Percentiles rank a stretch among this genome's conserved stretches.
These are phyloP conservation scores for Microcebus tavaratra DNA, from an alignment of 2,113 vertebrate species.

Conservation along the genomic window DNA sequence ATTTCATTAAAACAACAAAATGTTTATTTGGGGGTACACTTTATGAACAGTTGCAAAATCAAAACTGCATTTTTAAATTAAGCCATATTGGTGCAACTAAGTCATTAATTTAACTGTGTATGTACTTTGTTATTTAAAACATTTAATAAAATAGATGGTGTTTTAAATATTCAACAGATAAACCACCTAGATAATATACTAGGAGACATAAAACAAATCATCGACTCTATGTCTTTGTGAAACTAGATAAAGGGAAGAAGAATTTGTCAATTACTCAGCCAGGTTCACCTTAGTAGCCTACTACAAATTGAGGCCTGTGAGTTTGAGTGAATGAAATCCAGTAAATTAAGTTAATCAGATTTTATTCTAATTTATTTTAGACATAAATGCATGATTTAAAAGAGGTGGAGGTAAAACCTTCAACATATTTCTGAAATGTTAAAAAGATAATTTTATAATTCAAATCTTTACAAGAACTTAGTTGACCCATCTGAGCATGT, in stretches of 20 bases:
- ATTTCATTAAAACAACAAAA: background rate
- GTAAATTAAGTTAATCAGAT: background rate
- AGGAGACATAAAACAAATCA: background rate
- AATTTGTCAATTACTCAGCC: background rate
- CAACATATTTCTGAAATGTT: background rate
- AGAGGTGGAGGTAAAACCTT: background rate
- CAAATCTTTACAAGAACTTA: background rate
- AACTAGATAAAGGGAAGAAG: background rate
- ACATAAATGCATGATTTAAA: background rate
- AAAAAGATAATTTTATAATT: background rate
- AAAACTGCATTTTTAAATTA: background rate
- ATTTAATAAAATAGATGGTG: background rate
- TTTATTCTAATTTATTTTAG: background rate
- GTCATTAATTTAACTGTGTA: background rate
- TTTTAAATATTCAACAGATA: slow-evolving; percentile 10
- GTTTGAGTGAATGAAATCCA: background rate
- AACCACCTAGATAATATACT: background rate
- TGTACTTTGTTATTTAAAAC: background rate
- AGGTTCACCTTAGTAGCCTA: background rate
- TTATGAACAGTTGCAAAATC: slow-evolving; percentile 27
- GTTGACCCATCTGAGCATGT: background rate
- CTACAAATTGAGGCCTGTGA: background rate
- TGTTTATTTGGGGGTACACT: background rate
- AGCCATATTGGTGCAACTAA: background rate
- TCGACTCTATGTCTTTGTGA: background rate